Evolutionary conservation across 1,140 invertebrate species (phyloP), one percentile per base, ranked within the genome.

Genomic region (Paramacrobiotus metropolitanus): DNA sequence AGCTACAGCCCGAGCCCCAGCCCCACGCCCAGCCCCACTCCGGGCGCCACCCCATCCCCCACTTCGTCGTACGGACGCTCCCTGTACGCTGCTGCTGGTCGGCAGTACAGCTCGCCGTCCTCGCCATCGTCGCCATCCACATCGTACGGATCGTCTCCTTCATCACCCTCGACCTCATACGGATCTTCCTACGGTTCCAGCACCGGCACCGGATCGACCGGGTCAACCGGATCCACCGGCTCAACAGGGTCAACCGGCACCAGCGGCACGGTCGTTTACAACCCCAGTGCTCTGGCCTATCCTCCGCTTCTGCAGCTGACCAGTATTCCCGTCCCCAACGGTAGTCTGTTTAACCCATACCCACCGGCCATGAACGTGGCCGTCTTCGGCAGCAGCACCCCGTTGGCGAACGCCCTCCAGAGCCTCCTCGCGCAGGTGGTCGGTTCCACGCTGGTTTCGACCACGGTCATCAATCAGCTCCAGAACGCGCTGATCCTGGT

Each of bases 241-340:
- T 55, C 48, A 20, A 9, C 48, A 20, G 28, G 15, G 15, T 15
- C 48, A 15, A 55, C 15, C 15, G 48, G 15, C 48, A 55, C 15
- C 48, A 55, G 48, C 48, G 24, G 15, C 48, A 55, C 48, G 15
- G 48, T 24, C 15, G 48, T 55, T 24, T 55, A 55, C 48, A 55
- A 55, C 48, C 48, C 48, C 15, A 4, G 9, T 9, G 28, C 4
- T 24, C 24, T 55, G 48, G 48, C 48, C 24, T 55, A 55, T 24
- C 48, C 48, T 9, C 48, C 48, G 15, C 24, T 55, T 15, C 24
- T 55, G 15, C 9, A 4, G 4, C 24, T 55, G 15, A 55, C 48
- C 24, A 55, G 48, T 24, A 55, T 55, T 28, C 48, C 48, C 24
- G 48, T 55, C 48, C 48, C 48, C 28, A 24, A 15, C 48, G 48